phyloP scores from a whole-genome alignment of 2,113 vertebrate genomes.

The Scartelaos histophorus region DNA sequence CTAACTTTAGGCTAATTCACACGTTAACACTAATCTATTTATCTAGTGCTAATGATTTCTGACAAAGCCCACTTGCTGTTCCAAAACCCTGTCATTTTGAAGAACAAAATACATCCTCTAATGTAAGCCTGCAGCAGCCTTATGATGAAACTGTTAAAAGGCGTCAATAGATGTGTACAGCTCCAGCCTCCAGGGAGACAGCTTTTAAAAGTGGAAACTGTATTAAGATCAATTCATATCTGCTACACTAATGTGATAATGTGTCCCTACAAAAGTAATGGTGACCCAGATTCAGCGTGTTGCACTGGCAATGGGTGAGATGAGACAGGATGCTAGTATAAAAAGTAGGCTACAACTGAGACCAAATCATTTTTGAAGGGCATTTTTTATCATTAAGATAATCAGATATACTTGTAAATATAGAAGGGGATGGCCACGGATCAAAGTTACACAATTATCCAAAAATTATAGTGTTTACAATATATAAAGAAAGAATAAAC shows the following conservation, averaged over 20 bases:
- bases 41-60: background rate
- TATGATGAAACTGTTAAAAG: constrained; percentile 5
- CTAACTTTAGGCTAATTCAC: constrained; percentile 1
- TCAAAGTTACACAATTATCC: too few relatives aligned
- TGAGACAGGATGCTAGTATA: constrained; percentile 1
- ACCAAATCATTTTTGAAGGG: constrained; percentile 2
- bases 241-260: constrained; percentile 11
- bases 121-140: background rate
- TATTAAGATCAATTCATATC: constrained; percentile 11
- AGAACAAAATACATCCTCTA: background rate
- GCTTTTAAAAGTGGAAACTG: constrained; percentile 3
- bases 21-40: constrained; percentile 7
- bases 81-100: background rate
- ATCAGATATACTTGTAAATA: too few relatives aligned
- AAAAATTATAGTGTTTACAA: too few relatives aligned
- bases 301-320: constrained; percentile 5
- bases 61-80: background rate
- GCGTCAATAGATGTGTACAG: background rate
- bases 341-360: background rate
- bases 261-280: constrained; percentile 10
- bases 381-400: background rate
- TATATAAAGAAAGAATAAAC: too few relatives aligned
- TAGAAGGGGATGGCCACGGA: too few relatives aligned
- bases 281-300: constrained; percentile 12
- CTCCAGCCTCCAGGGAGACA: background rate